Evolutionary conservation across 2,113 vertebrate genomes (phyloP).

Genomic region (Prinia subflava): DNA sequence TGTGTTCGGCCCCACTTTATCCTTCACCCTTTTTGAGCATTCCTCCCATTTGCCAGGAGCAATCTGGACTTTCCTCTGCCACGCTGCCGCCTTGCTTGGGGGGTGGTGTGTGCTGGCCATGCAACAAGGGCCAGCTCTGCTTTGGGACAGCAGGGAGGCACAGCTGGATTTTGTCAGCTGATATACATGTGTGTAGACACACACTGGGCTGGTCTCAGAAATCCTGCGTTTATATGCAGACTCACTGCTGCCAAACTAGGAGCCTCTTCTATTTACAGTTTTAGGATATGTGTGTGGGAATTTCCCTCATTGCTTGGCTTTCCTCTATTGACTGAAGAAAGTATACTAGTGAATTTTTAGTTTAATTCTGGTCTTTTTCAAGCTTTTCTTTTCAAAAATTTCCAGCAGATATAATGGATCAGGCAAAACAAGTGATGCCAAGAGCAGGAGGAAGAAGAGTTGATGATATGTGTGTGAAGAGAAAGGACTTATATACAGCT

Average conservation of each 20-base stretch:
- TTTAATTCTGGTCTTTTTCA: not conserved
- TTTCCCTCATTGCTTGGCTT: not conserved
- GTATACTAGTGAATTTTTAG: not conserved
- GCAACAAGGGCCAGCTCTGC: not conserved
- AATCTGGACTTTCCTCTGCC: not conserved
- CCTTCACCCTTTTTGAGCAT: not conserved
- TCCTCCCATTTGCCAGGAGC: not conserved
- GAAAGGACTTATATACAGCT: not conserved
- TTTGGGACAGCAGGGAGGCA: not conserved
- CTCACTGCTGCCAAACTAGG: not conserved
- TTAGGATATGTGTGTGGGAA: accelerated
- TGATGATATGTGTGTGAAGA: not conserved
- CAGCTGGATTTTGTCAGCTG: not conserved
- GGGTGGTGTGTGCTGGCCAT: accelerated
- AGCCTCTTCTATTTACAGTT: not conserved
- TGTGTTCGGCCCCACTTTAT: not conserved
- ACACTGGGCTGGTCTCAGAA: not conserved
- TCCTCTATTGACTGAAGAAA: not conserved
- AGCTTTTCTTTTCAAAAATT: constrained; percentile 18
- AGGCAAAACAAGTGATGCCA: constrained; percentile 18
- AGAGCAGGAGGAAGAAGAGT: not conserved
- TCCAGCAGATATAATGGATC: not conserved
- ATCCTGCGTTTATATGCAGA: not conserved
- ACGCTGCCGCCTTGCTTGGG: accelerated
- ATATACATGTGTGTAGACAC: accelerated